Evolutionary conservation across 2,888 invertebrate species (phyloP), one percentile per base, ranked within the genome.

Genomic region (Ferdinandea cuprea): DNA sequence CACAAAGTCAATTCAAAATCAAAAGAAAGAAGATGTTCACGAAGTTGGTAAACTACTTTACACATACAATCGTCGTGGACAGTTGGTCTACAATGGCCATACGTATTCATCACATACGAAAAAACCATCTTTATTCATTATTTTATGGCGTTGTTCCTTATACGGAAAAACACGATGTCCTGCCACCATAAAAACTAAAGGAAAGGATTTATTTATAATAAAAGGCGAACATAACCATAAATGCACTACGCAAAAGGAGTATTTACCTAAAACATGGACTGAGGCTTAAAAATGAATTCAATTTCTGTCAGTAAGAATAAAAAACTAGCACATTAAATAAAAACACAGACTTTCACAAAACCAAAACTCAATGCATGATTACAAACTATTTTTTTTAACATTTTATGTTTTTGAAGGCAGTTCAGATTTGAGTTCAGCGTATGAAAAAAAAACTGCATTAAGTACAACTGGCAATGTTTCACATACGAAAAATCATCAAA

Each of bases 41-140:
- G 2, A 80, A 19, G 15, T 21, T 13, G 11, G 35, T 2, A 52
- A 77, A 11, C 35, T 76, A 8, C 76, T 63, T 19, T 86, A 89
- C 54, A 85, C 84, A n/a, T 91, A 91, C 72, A 91, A 90, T 50
- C 88, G 86, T 58, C 88, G 89, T 0, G 91, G 91, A 0, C 89
- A 90, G 46, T 85, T 91, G 58, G 87, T 91, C 3, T 87, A 89
- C 72, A 77, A 88, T 5, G 88, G 88, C n/a, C 86, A 88, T 71
- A 86, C 87, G 0, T 91, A 86, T 66, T 87, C 88, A 17, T 86
- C 88, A 7, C 87, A 88, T 32, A 85, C 87, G 2, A 85, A 86
- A 32, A 88, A 88, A 42, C 87, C 88, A 8, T 58, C 72, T 0
- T 86, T 88, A 2, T 88, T 87, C 46, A 69, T 87, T 19, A 88